These are phyloP conservation scores for Plecturocebus donacophilus DNA, from an alignment of 2,113 vertebrate genomes.

Conservation along the genomic window DNA sequence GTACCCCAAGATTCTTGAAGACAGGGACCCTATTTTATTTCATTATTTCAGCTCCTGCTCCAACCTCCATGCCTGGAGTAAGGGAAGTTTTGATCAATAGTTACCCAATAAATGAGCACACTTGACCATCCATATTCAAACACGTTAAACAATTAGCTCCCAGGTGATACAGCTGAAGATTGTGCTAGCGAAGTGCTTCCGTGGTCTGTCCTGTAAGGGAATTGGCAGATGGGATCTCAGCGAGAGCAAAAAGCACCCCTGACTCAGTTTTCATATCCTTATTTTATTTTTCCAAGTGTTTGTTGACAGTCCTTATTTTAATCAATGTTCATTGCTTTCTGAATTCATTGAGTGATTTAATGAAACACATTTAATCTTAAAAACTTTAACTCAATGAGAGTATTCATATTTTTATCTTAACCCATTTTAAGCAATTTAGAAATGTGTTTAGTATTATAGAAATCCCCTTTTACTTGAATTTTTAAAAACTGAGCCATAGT, in stretches of 20 bases:
- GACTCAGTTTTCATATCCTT: not conserved
- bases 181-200: not conserved
- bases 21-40: not conserved
- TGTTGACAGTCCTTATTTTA: not conserved
- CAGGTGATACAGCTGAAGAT: not conserved
- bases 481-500: not conserved
- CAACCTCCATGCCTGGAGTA: not conserved
- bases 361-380: conserved; percentile 4
- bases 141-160: not conserved
- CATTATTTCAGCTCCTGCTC: not conserved
- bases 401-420: not conserved
- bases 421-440: not conserved
- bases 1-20: not conserved
- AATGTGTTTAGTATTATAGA: not conserved
- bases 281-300: conserved; percentile 4
- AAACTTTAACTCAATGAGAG: not conserved
- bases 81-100: not conserved
- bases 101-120: not conserved
- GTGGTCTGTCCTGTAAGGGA: not conserved
- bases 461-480: conserved; percentile 34
- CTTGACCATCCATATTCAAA: not conserved
- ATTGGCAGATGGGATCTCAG: not conserved
- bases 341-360: not conserved
- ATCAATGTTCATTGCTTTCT: not conserved
- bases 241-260: not conserved